Base-by-base conservation (phyloP, 2,888 invertebrate genomes). In the Phortica magna region DNA sequence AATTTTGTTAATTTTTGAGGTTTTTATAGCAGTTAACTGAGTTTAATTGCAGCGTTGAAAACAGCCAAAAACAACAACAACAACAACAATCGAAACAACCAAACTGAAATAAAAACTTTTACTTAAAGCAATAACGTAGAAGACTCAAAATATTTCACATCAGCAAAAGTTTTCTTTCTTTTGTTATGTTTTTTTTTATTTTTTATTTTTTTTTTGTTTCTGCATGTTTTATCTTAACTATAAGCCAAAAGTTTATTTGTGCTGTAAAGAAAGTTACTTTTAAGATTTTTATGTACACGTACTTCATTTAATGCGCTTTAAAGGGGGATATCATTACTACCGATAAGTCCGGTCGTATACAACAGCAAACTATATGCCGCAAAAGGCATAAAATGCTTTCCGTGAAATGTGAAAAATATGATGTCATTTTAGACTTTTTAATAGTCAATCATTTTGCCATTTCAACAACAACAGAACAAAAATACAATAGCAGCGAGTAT, bases 391-490 rank as follows among this genome's bases (percentile, higher is more conserved):
- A 48, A 48, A 48, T 48, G 48, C 48, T 48, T 48, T 48, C 10
- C 10, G 48, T 48, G 48, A 61, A 87, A 89, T 88, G 89, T 79
- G 86, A 83, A 88, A 88, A 88, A 86, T 80, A 88, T 89, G 86
- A 88, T 87, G 81, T 84, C 81, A 89, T 55, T 71, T 71, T 84
- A 89, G 87, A 84, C 83, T 80, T 88, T 89, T 87, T 84, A 86
- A 87, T 85, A 88, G 88, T 89, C 89, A 84, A 89, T 88, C 87
- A 86, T 88, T 89, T 89, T 82, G 83, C 81, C 82, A 86, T 88
- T 89, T 88, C 42, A 22, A 72, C 57, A 48, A 14, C 43, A 64
- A 43, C 7, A 65, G 41, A 65, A 41, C 39, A 65, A 12, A 39
- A 31, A 39, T 12, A 65, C 10, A 39, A 65, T 39, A 31, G 19